Conservation (phyloP, 2,888 invertebrate species). For the Eremobia ochroleuca region DNA sequence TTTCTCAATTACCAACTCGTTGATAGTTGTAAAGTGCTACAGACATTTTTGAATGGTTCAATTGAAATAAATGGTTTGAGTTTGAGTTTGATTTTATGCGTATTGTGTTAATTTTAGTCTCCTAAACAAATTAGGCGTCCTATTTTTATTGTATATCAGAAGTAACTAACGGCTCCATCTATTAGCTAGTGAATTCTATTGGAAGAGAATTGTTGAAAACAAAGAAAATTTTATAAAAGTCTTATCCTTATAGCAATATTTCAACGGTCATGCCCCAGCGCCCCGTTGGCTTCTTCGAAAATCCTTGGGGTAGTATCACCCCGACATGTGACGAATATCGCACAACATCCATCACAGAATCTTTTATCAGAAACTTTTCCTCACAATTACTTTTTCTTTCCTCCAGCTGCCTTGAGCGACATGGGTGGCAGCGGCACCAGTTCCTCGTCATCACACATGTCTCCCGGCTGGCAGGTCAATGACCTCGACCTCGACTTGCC, state of each 20-base stretch:
- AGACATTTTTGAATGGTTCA: too few species aligned
- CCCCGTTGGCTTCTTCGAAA: neutral
- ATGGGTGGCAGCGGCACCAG: conserved; percentile 88
- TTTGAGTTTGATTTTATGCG: too few species aligned
- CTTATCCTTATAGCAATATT: neutral
- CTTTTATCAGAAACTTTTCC: neutral
- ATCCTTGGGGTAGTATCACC: neutral
- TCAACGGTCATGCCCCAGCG: neutral
- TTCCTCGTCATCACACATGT: conserved; percentile 88
- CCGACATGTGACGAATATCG: neutral
- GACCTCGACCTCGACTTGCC: conserved; percentile 89
- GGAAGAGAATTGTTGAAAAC: neutral
- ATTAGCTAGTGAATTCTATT: neutral
- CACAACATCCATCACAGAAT: neutral
- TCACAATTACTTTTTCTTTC: conserved; percentile 16
- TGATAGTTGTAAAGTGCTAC: too few species aligned
- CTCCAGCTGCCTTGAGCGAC: conserved; percentile 84
- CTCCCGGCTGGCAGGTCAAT: conserved; percentile 89
- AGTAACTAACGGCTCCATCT: neutral
- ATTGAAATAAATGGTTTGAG: too few species aligned
- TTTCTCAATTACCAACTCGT: too few species aligned
- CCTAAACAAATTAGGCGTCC: neutral
- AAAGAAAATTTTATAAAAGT: neutral
- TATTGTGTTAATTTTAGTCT: too few species aligned
- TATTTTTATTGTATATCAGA: neutral